Conservation (phyloP, 92 coral and sea anemone species). For the Actinernus sp. region DNA sequence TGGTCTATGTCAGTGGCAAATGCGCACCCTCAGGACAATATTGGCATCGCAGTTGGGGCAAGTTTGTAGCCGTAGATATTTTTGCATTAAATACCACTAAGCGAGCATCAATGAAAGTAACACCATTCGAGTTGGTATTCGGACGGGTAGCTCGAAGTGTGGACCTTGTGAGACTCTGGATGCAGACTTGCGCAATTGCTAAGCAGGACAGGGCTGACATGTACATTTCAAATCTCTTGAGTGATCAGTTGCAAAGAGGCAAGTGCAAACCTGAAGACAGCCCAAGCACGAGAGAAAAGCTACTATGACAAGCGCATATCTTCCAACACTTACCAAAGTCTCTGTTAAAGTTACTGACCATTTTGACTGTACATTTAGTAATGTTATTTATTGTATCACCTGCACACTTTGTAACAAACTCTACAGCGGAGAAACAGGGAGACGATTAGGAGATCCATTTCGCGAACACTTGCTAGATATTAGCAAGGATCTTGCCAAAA, state of each 20-base stretch:
- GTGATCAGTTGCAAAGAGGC: too few species aligned
- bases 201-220: neutral
- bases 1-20: neutral
- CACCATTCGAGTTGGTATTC: neutral
- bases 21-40: neutral
- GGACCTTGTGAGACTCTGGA: neutral
- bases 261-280: neutral
- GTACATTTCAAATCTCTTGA: too few species aligned
- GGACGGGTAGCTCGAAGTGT: neutral
- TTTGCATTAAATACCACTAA: constrained; percentile 5
- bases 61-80: constrained; percentile 1
- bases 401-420: too few species aligned
- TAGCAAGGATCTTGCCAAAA: too few species aligned
- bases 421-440: too few species aligned
- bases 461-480: too few species aligned
- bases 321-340: neutral
- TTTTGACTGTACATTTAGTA: too few species aligned
- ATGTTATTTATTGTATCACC: too few species aligned
- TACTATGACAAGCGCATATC: neutral
- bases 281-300: neutral
- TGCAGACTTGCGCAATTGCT: neutral
- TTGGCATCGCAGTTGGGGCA: constrained; percentile 9
- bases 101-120: neutral
- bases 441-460: too few species aligned
- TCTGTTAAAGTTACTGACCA: too few species aligned